phyloP scores from a whole-genome alignment of 2,888 invertebrate genomes.

The Thereva unica region DNA sequence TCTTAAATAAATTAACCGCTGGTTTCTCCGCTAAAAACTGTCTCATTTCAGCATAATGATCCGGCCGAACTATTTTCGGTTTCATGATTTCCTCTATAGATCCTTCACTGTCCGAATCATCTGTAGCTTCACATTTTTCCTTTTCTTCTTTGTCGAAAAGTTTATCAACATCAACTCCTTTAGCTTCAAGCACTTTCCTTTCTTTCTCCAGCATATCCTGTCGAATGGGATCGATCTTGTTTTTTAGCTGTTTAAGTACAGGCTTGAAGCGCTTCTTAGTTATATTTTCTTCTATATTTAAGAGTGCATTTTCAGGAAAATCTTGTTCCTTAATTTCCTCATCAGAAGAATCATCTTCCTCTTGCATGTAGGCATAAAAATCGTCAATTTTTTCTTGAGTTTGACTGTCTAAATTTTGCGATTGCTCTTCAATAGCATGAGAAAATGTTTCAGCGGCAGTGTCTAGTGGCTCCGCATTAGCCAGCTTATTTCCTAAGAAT shows the following conservation, averaged over 20 bases:
- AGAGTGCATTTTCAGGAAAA: conserved; percentile 50
- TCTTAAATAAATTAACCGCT: conserved; percentile 53
- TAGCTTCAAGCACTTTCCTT: conserved; percentile 52
- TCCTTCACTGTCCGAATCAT: conserved; percentile 42
- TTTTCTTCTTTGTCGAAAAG: conserved; percentile 45
- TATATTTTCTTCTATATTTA: conserved; percentile 54
- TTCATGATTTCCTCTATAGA: conserved; percentile 50
- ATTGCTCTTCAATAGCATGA: no score
- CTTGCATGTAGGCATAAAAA: conserved; percentile 56
- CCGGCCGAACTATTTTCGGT: conserved; percentile 48
- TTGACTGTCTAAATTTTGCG: no score
- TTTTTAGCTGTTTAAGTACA: conserved; percentile 55
- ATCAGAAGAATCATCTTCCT: conserved; percentile 48
- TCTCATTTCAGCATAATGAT: conserved; percentile 56
- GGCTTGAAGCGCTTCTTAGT: conserved; percentile 56
- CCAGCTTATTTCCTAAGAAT: conserved; percentile 52
- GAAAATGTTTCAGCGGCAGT: background rate
- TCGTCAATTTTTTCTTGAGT: conserved; percentile 50
- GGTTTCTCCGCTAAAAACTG: conserved; percentile 55
- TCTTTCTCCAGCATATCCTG: conserved; percentile 56
- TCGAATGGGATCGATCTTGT: conserved; percentile 56
- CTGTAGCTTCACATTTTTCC: conserved; percentile 44
- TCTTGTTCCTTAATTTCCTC: conserved; percentile 44
- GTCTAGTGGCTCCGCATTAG: conserved; percentile 41
- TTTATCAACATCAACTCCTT: conserved; percentile 56